Base-by-base conservation (phyloP, 2,797 vertebrate genomes). In the Rachycentron canadum region DNA sequence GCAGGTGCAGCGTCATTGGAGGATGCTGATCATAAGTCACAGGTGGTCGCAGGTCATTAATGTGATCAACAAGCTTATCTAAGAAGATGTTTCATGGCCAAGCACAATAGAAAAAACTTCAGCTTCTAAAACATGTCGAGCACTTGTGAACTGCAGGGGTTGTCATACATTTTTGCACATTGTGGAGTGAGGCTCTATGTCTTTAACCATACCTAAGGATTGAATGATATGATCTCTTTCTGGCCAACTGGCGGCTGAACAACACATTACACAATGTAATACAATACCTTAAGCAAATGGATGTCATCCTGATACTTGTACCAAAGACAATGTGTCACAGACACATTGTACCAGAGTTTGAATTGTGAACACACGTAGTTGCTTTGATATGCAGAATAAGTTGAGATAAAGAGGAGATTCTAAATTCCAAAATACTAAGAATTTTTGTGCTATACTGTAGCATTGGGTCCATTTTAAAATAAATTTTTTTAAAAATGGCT, bases 51-150 rank as follows among this genome's bases (percentile, higher is more conserved):
- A 6, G 69, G 67, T 43, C 59, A 70, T 60, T 25, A 50, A 30
- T 72, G 45, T 73, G 73, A 89, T 87, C 61, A 86, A 70, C 86
- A 86, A 69, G 17, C 65, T 71, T 52, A 59, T 78, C 47, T 75
- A 47, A 82, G 67, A 69, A 67, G 25, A 64, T 72, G 74, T 76
- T 86, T 86, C 73, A 83, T 66, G 79, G 63, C 74, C 67, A 38
- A 62, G 26, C 62, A 34, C 41, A 65, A 62, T 81, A n/a, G n/a
- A 70, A 64, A 75, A 76, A 55, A 67, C 28, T 61, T 34, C 58
- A 70, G 68, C 59, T 76, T 13, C 32, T 55, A 8, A 30, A 61
- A 84, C 72, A 43, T 70, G 32, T 57, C 56, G 60, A 45, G 50
- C 68, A 67, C 56, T 69, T 85, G 76, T 81, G 73, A 61, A 40